Conservation (phyloP, 2,888 invertebrate genomes). For the Plemyria rubiginata region DNA sequence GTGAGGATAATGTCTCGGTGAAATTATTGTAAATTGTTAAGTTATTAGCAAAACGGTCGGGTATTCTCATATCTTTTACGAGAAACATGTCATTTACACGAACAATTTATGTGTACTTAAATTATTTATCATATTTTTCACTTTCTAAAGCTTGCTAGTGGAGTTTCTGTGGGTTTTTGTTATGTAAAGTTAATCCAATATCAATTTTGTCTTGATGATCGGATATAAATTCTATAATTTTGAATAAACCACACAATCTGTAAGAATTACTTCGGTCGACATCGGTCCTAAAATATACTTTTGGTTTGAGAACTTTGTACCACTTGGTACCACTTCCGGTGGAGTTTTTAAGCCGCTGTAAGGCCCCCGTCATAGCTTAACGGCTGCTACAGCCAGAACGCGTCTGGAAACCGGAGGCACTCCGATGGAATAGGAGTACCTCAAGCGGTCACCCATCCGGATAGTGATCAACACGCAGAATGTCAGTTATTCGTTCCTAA, state of each 20-base stretch:
- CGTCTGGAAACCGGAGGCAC: too few relatives aligned
- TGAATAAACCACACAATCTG: too few relatives aligned
- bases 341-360: too few relatives aligned
- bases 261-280: too few relatives aligned
- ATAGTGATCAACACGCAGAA: background rate
- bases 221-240: too few relatives aligned
- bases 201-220: background rate
- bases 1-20: constrained; percentile 16
- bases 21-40: constrained; percentile 18
- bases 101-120: constrained; percentile 5
- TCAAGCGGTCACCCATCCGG: background rate
- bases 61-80: constrained; percentile 3
- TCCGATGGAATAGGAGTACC: too few relatives aligned
- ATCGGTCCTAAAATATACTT: too few relatives aligned
- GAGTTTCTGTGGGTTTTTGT: background rate
- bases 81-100: background rate
- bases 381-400: too few relatives aligned
- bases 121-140: constrained; percentile 3
- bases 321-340: too few relatives aligned
- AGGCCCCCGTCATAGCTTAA: too few relatives aligned
- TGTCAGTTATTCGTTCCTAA: too few relatives aligned
- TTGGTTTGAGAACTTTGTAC: too few relatives aligned
- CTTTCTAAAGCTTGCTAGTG: background rate
- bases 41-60: constrained; percentile 8
- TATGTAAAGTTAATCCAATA: background rate